A percentile compares a stretch with the other conserved stretches of the same genome.
Conservation (phyloP, 2,797 vertebrate genomes). For the Scleropages formosus region DNA sequence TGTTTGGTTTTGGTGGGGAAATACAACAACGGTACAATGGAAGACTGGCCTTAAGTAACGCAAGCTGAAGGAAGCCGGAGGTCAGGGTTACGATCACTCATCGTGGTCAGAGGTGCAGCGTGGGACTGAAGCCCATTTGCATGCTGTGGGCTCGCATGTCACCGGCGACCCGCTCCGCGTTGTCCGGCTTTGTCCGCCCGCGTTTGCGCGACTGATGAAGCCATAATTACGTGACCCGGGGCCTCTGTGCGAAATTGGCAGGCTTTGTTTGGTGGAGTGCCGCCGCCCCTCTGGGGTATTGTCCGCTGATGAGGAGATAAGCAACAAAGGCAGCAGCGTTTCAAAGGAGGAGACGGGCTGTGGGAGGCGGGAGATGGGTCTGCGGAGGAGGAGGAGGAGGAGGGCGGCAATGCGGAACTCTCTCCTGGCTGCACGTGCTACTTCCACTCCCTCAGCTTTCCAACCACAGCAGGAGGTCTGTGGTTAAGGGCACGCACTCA, state of each 20-base stretch:
- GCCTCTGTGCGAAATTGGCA: not conserved
- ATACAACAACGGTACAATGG: not conserved
- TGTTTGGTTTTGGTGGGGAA: too few relatives aligned
- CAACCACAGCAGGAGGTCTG: too few relatives aligned
- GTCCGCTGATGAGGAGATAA: constrained; percentile 22
- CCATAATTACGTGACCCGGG: constrained; percentile 12
- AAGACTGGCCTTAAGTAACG: not conserved
- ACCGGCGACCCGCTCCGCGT: not conserved
- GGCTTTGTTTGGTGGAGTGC: constrained; percentile 7
- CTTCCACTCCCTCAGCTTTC: too few relatives aligned
- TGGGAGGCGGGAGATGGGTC: not conserved
- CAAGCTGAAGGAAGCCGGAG: not conserved
- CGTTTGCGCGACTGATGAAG: constrained; percentile 4
- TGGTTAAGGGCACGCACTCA: too few relatives aligned
- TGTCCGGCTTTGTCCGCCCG: not conserved
- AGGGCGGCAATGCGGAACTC: not conserved
- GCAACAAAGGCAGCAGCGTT: not conserved
- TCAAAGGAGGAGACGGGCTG: not conserved
- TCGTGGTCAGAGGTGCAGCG: not conserved
- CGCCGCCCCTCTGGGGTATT: not conserved
- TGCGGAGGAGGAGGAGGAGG: not conserved
- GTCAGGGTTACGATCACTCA: not conserved
- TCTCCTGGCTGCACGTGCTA: too few relatives aligned
- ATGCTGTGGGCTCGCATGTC: not conserved
- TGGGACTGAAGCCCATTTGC: not conserved